Conservation (phyloP, 2,888 invertebrate genomes). For the Drosophila limbata region DNA sequence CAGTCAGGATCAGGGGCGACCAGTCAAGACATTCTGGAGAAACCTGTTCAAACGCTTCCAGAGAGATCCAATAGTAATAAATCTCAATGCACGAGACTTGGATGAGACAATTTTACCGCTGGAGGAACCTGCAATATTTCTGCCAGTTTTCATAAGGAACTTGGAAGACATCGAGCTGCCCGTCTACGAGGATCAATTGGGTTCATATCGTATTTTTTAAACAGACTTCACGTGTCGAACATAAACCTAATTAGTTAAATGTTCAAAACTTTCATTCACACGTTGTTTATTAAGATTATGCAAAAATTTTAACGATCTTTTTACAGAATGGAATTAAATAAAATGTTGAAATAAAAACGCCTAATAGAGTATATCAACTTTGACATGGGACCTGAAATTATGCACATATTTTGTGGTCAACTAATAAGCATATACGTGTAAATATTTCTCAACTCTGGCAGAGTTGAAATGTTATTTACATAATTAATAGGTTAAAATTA, state of each 20-base stretch:
- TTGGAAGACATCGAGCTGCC: background rate
- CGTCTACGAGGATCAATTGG: background rate
- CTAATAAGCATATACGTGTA: conserved; percentile 13
- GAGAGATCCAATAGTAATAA: background rate
- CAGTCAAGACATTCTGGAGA: background rate
- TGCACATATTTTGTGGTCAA: conserved; percentile 36
- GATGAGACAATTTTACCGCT: background rate
- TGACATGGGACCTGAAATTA: conserved; percentile 37
- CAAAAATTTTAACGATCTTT: conserved; percentile 19
- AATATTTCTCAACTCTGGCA: background rate
- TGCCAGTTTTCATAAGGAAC: background rate
- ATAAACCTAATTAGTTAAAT: conserved; percentile 38
- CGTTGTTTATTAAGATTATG: conserved; percentile 18
- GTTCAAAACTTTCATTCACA: conserved; percentile 46
- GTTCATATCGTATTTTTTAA: background rate
- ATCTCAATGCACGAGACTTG: background rate
- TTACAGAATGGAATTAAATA: conserved; percentile 1
- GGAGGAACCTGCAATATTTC: background rate
- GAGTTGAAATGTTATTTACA: conserved; percentile 20
- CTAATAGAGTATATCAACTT: conserved; percentile 37
- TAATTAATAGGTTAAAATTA: conserved; percentile 25
- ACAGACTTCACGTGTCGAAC: conserved; percentile 1
- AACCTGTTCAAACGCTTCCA: background rate
- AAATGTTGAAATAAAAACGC: conserved; percentile 14
- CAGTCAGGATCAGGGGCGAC: background rate